Evolutionary conservation across 2,797 vertebrate genomes (phyloP).

Genomic region (Dendrocincla fuliginosa): DNA sequence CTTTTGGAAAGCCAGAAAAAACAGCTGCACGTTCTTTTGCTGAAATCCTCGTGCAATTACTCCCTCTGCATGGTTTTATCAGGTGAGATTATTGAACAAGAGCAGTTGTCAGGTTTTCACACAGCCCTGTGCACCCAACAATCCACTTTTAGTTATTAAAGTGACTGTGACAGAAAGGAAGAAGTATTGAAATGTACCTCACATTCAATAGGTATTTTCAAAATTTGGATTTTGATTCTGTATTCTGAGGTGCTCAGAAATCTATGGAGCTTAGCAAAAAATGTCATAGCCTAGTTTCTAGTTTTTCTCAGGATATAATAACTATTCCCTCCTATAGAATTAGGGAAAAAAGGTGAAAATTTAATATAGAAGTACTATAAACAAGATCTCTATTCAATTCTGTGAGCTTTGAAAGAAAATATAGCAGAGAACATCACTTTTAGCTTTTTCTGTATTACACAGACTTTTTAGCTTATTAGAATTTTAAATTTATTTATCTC

Average conservation of each 20-base stretch:
- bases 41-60: background rate
- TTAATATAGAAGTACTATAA: background rate
- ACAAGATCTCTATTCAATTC: background rate
- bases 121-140: background rate
- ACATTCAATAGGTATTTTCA: background rate
- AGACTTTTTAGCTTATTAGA: background rate
- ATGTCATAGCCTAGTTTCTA: background rate
- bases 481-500: background rate
- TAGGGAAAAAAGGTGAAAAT: accelerated
- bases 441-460: background rate
- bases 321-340: background rate
- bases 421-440: background rate
- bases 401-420: background rate
- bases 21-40: conserved; percentile 22
- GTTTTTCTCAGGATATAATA: background rate
- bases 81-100: background rate
- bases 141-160: conserved; percentile 6
- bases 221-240: background rate
- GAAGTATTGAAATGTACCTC: background rate
- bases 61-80: background rate
- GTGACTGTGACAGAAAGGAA: background rate
- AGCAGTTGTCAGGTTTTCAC: conserved; percentile 49
- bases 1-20: conserved; percentile 22
- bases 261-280: background rate
- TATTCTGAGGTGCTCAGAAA: background rate